Percentiles rank a stretch among this genome's conserved stretches.
Conservation (phyloP, 2,797 vertebrate species). For the Anguilla marmorata region DNA sequence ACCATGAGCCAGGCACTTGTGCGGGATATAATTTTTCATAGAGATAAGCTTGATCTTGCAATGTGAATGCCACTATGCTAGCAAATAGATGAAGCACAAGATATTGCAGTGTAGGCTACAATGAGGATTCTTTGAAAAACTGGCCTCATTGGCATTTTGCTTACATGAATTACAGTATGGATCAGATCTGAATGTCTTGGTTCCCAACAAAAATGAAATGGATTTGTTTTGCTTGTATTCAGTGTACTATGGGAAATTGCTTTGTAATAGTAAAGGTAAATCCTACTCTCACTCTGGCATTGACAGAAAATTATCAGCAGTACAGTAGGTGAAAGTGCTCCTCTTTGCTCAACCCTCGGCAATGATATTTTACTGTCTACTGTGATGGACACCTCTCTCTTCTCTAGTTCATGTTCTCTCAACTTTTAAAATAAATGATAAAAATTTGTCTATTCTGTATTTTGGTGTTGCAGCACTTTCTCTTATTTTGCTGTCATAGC, state of each 20-base stretch:
- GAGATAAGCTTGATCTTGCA: background rate
- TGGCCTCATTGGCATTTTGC: background rate
- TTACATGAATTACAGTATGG: background rate
- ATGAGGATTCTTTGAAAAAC: too few species aligned
- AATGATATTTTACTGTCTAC: background rate
- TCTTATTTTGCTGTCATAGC: background rate
- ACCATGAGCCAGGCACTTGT: background rate
- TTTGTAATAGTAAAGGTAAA: background rate
- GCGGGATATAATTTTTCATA: background rate
- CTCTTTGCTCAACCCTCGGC: background rate
- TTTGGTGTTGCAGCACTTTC: background rate
- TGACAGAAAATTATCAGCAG: slow-evolving; percentile 6
- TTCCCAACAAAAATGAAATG: background rate
- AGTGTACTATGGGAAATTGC: background rate
- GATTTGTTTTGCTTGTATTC: background rate
- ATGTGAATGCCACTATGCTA: too few species aligned
- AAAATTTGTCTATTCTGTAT: background rate
- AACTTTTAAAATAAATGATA: background rate
- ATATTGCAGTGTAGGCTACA: too few species aligned
- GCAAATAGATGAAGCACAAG: too few species aligned
- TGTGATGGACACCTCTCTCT: background rate
- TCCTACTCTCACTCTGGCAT: background rate
- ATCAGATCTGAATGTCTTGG: background rate
- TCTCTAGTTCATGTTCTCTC: background rate
- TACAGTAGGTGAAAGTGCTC: background rate